A percentile compares a stretch with the other conserved stretches of the same genome.
These are phyloP conservation scores for Drosophila paramelanica DNA, from an alignment of 2,888 invertebrate genomes.

Conservation along the genomic window DNA sequence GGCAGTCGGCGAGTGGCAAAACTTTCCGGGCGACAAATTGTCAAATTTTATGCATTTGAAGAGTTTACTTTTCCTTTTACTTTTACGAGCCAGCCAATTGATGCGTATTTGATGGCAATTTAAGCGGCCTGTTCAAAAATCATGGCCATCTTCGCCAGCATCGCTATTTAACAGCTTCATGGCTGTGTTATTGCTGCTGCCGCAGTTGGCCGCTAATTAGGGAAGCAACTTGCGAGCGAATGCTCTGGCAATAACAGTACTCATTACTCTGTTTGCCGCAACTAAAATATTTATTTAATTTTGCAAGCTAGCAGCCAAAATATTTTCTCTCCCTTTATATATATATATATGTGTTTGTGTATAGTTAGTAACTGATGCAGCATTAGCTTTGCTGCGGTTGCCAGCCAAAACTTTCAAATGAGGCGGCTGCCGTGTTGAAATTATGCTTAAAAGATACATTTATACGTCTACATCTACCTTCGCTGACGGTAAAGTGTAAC, in stretches of 20 bases:
- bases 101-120: conserved; percentile 53
- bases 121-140: conserved; percentile 40
- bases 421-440: conserved; percentile 45
- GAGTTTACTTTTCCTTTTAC: conserved; percentile 46
- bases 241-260: conserved; percentile 31
- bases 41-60: conserved; percentile 54
- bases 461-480: conserved; percentile 8
- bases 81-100: conserved; percentile 41
- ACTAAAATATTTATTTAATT: conserved; percentile 61
- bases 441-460: conserved; percentile 45
- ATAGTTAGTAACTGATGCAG: conserved; percentile 27
- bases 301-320: conserved; percentile 32
- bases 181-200: conserved; percentile 29
- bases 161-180: background rate
- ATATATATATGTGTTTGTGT: conserved; percentile 16
- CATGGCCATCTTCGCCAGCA: conserved; percentile 7
- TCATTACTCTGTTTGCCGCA: conserved; percentile 33
- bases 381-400: conserved; percentile 40
- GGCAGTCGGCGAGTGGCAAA: conserved; percentile 2
- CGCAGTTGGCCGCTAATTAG: conserved; percentile 54
- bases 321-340: background rate
- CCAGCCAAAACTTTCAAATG: conserved; percentile 50
- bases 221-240: conserved; percentile 13
- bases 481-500: conserved; percentile 1
- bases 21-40: conserved; percentile 53